Evolutionary conservation across 2,888 invertebrate species (phyloP).

Genomic region (Dione vanillae): DNA sequence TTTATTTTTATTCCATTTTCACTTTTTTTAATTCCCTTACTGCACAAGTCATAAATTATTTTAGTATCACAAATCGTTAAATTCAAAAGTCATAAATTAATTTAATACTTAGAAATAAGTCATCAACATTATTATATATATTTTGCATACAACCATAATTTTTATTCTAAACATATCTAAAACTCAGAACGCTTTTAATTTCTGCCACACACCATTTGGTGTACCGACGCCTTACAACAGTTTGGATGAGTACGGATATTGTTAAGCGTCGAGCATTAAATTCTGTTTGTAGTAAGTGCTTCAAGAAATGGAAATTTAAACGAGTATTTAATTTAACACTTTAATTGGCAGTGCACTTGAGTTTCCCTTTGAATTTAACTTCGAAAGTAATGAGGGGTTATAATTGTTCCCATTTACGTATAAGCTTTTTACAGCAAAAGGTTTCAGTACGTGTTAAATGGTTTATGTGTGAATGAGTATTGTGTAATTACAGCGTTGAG

Average conservation of each 20-base stretch:
- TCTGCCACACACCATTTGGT: constrained; percentile 29
- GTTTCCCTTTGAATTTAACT: constrained; percentile 35
- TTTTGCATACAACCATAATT: no score
- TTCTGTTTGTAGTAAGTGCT: constrained; percentile 48
- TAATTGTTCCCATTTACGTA: constrained; percentile 20
- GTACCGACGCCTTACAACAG: constrained; percentile 35
- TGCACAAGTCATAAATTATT: no score
- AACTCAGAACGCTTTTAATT: background rate
- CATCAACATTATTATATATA: no score
- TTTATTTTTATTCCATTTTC: no score
- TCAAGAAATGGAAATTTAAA: constrained; percentile 40
- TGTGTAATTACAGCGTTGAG: background rate
- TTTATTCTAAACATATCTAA: background rate
- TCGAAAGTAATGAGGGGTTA: constrained; percentile 23
- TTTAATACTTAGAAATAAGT: no score
- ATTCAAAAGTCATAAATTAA: no score
- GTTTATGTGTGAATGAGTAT: background rate
- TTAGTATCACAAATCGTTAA: no score
- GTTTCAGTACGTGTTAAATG: background rate
- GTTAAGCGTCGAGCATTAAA: constrained; percentile 53
- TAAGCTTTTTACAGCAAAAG: background rate
- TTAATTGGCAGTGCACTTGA: constrained; percentile 33
- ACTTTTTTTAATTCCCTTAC: no score
- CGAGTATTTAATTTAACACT: constrained; percentile 34
- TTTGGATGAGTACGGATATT: constrained; percentile 55